Conservation (phyloP, 2,888 invertebrate species). For the Hypomecis punctinalis region DNA sequence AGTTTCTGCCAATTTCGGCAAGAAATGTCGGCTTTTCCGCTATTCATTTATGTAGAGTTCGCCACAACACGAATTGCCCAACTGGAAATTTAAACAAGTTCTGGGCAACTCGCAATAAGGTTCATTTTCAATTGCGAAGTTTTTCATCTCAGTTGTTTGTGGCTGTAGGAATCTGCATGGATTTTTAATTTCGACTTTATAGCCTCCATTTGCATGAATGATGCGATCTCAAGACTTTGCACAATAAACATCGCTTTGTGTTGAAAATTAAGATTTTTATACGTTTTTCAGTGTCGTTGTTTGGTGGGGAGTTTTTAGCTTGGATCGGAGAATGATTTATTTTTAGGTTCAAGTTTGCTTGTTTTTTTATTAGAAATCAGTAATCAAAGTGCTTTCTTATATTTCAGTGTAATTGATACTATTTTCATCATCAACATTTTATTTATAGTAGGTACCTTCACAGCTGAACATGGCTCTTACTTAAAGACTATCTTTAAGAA, state of each 20-base stretch:
- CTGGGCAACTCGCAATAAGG: not conserved
- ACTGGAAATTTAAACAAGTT: not conserved
- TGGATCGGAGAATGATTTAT: not conserved
- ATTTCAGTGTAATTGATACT: too few relatives aligned
- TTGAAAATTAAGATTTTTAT: conserved; percentile 6
- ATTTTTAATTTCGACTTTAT: conserved; percentile 10
- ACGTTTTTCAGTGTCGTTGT: not conserved
- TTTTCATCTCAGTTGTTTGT: not conserved
- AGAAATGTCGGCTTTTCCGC: conserved; percentile 12
- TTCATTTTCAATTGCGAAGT: not conserved
- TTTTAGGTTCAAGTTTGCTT: not conserved
- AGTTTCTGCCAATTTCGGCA: conserved; percentile 15
- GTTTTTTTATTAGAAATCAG: not conserved
- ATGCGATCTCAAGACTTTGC: conserved; percentile 3
- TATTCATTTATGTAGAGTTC: conserved; percentile 8
- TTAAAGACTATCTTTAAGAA: too few relatives aligned
- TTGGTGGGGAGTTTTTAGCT: not conserved
- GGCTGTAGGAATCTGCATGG: conserved; percentile 1
- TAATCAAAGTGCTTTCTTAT: too few relatives aligned
- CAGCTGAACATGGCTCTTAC: too few relatives aligned
- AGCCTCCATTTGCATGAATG: conserved; percentile 11
- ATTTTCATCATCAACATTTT: too few relatives aligned
- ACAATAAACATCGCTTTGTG: conserved; percentile 1
- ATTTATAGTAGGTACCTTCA: too few relatives aligned
- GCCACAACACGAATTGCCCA: not conserved